Evolutionary conservation across 2,797 vertebrate species (phyloP).

Genomic region (Notolepis coatsorum): DNA sequence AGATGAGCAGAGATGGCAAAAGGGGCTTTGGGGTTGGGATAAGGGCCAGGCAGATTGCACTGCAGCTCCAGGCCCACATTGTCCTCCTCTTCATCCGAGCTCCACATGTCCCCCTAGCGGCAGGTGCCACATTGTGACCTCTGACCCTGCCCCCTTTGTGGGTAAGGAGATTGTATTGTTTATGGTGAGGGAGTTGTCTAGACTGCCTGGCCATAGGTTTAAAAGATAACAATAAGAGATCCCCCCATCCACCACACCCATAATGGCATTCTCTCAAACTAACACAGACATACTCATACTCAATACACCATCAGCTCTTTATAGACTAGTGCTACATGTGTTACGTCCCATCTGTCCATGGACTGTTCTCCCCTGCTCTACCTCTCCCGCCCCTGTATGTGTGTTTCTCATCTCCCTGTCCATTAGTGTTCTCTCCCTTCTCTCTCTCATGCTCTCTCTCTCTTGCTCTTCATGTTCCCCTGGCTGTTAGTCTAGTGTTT

Average conservation of each 20-base stretch:
- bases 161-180: conserved; percentile 65
- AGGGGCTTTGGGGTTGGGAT: conserved; percentile 57
- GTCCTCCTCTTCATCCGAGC: conserved; percentile 61
- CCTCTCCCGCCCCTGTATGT: too few relatives aligned
- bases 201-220: conserved; percentile 54
- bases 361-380: too few relatives aligned
- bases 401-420: too few relatives aligned
- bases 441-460: too few relatives aligned
- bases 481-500: too few relatives aligned
- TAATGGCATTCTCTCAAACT: not conserved
- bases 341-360: too few relatives aligned
- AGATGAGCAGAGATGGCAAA: conserved; percentile 59
- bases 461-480: too few relatives aligned
- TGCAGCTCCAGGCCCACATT: conserved; percentile 70
- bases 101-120: conserved; percentile 76
- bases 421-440: too few relatives aligned
- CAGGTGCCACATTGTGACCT: conserved; percentile 78
- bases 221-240: conserved; percentile 48
- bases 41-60: conserved; percentile 58
- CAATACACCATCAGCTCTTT: not conserved
- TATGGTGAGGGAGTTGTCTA: conserved; percentile 61
- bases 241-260: conserved; percentile 19
- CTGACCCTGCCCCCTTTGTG: conserved; percentile 62
- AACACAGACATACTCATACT: not conserved
- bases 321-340: too few relatives aligned